A percentile compares a stretch with the other conserved stretches of the same genome.
phyloP scores from a whole-genome alignment of 2,797 vertebrate genomes.

The Urosaurus nigricauda region DNA sequence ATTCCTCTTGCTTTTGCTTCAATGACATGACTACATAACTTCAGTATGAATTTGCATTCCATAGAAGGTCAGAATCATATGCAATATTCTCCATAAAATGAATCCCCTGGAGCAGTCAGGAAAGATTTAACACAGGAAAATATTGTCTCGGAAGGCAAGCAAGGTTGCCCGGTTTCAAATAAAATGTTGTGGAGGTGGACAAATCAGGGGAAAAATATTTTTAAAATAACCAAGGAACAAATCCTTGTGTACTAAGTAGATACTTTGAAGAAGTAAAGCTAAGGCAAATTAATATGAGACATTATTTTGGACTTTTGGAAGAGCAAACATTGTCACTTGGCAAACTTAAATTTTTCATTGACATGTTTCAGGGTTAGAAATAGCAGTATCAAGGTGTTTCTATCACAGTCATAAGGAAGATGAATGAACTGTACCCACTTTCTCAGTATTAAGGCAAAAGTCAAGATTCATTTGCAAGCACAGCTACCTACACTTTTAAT shows the following conservation, averaged over 20 bases:
- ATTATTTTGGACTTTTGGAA: constrained; percentile 3
- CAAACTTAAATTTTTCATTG: neutral
- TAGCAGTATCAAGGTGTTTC: neutral
- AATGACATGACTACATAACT: neutral
- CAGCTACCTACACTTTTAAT: constrained; percentile 56
- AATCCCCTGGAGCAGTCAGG: neutral
- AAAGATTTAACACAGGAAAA: neutral
- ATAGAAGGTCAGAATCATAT: neutral
- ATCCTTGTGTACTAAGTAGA: neutral
- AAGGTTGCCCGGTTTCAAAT: neutral
- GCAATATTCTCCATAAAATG: neutral
- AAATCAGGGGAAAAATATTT: neutral
- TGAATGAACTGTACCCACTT: constrained; percentile 1
- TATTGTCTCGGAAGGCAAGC: neutral
- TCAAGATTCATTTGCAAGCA: constrained; percentile 50
- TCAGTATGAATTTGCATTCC: constrained; percentile 11
- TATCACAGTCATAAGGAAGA: constrained; percentile 16
- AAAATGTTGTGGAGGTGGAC: neutral
- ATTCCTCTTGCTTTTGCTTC: neutral
- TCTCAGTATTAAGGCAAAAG: constrained; percentile 48
- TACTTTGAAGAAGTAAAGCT: neutral
- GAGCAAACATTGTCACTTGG: rapidly evolving
- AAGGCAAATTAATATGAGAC: neutral
- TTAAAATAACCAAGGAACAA: neutral
- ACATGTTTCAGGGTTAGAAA: constrained; percentile 15